Evolutionary conservation across 2,797 vertebrate species (phyloP), one percentile per base, ranked within the genome.

Genomic region (Acridotheres tristis): DNA sequence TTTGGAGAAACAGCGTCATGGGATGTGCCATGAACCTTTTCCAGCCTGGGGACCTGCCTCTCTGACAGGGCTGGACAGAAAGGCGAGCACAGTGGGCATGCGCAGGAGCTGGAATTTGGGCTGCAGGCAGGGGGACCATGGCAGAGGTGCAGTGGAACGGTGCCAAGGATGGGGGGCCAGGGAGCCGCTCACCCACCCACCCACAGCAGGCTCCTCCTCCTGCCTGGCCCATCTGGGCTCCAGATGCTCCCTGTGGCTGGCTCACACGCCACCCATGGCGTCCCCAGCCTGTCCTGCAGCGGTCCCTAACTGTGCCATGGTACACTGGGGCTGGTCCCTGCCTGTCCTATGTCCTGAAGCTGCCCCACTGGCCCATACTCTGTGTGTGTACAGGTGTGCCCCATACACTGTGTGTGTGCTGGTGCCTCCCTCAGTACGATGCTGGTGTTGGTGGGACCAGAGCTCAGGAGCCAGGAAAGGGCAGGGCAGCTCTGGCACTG

Each of bases 81-180:
- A 0, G 40, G 25, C 0, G 3, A 78, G 53, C 45, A 9, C 0
- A 0, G 45, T 6, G 66, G 68, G 29, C 9, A 20, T 0, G 6
- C 0, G 3, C 32, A 71, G 50, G 36, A 58, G 45, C 58, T 53
- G 51, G 29, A 0, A 36, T 25, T 6, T 4, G 47, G 58, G 51
- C 38, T 65, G 71, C 3, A 4, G 61, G 61, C 13, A 0, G 6
- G 5, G 4, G 15, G 20, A 0, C 63, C 40, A 8, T 1, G 8
- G 32, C 62, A 93, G 86, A 85, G 42, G 27, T 36, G 58, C 50
- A 22, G 29, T 20, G 74, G 78, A 11, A 7, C 75, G 16, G 43
- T 13, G 40, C 20, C 45, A 77, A 51, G 58, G 54, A 16, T 18
- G 43, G 34, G 54, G 26, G 8, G 27, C 32, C 4, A 7, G 32